A percentile compares a stretch with the other conserved stretches of the same genome.
Evolutionary conservation across 1,140 invertebrate species (phyloP).

Genomic region (Macrotrachela quadricornifera): DNA sequence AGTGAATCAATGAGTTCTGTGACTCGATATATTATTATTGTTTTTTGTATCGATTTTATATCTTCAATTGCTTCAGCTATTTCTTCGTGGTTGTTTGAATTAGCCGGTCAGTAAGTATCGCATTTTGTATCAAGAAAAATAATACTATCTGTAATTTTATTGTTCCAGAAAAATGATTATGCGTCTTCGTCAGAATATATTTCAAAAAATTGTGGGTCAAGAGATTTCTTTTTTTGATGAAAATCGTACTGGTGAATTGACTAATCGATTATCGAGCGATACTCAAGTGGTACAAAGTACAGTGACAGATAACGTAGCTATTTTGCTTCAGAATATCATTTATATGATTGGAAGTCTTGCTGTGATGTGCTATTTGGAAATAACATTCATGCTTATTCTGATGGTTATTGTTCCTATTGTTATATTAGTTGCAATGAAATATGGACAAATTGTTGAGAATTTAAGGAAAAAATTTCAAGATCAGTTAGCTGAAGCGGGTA

Average conservation of each 20-base stretch:
- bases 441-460: constrained; percentile 22
- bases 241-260: constrained; percentile 27
- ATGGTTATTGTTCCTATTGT: constrained; percentile 24
- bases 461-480: constrained; percentile 23
- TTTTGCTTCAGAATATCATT: constrained; percentile 19
- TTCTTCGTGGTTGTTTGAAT: constrained; percentile 26
- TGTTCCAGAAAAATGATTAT: constrained; percentile 24
- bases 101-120: constrained; percentile 22
- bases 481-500: constrained; percentile 39
- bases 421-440: constrained; percentile 20
- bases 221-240: constrained; percentile 27
- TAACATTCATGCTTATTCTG: constrained; percentile 19
- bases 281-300: constrained; percentile 27
- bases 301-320: constrained; percentile 26
- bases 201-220: constrained; percentile 17
- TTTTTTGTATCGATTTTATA: constrained; percentile 18
- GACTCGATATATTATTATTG: constrained; percentile 9
- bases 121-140: constrained; percentile 21
- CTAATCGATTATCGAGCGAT: constrained; percentile 25
- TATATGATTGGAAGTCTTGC: constrained; percentile 23
- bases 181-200: constrained; percentile 19
- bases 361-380: constrained; percentile 25
- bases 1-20: no score
- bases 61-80: constrained; percentile 18
- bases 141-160: constrained; percentile 18